Base-by-base conservation (phyloP, 2,113 vertebrate species). In the Nerophis lumbriciformis region DNA sequence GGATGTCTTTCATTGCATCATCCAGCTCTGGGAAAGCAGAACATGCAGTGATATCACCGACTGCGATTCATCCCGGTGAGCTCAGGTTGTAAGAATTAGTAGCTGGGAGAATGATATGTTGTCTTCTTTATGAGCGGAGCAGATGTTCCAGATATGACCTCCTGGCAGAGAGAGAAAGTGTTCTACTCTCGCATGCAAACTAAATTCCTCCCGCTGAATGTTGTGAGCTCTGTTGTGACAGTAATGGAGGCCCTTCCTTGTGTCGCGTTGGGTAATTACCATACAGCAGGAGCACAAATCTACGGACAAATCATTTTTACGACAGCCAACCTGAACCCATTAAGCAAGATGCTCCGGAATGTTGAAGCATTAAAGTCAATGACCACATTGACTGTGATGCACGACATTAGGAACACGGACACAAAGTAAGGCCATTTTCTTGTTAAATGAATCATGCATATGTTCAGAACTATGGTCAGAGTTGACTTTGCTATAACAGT, bases 81-180 rank as follows among this genome's bases (percentile, higher is more conserved):
- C 55, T 37, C 35, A 44, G 42, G n/a, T 57, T 57, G 19, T 39
- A 57, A 57, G 16, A 57, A 57, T 57, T 19, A 44, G 10, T 44
- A 21, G 16, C 21, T 44, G 55, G 39, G 16, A 11, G 55, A 42
- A 57, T 13, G 38, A 44, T 42, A 44, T n/a, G 44, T 21, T 19
- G 38, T 39, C 15, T 16, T 39, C 39, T 16, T 6, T 44, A 44
- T 39, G 14, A 39, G 39, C 10, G 6, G 10, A 44, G 55, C 55
- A 57, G 37, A 56, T 56, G 37, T 56, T 15, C 5, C n/a, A 19
- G 38, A 57, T 57, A 19, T 44, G 55, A 44, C 11, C 2, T 16
- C n/a, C 36, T 36, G 11, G 7, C 13, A n/a, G 14, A 54, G 8
- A 13, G 55, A 12, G 42, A 42, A n/a, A 42, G n/a, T 9, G 39